These are phyloP conservation scores for Opisthograptis luteolata DNA, from an alignment of 2,888 invertebrate species.

Conservation along the genomic window DNA sequence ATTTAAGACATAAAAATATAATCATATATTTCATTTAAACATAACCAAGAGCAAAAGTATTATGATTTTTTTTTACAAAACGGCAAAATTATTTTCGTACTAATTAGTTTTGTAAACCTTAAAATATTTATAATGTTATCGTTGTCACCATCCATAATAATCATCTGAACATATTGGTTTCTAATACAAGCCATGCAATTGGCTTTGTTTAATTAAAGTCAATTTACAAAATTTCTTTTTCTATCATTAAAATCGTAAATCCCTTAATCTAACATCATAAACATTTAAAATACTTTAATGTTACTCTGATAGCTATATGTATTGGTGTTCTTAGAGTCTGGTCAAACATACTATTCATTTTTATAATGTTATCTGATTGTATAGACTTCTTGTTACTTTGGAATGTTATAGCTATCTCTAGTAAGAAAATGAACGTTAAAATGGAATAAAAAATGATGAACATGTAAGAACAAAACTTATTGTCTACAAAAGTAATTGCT, in stretches of 20 bases:
- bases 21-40: conserved; percentile 34
- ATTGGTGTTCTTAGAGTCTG: conserved; percentile 25
- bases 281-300: conserved; percentile 28
- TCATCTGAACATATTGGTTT: conserved; percentile 4
- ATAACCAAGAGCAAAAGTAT: conserved; percentile 35
- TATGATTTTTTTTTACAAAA: conserved; percentile 14
- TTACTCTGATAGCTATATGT: conserved; percentile 44
- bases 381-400: conserved; percentile 45
- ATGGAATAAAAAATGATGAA: conserved; percentile 42
- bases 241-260: conserved; percentile 21
- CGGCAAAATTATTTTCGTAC: conserved; percentile 17
- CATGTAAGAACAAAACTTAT: conserved; percentile 54
- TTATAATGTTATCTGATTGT: conserved; percentile 22
- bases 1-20: conserved; percentile 28
- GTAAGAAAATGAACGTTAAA: conserved; percentile 38
- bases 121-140: conserved; percentile 24
- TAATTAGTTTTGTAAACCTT: conserved; percentile 24
- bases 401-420: conserved; percentile 64
- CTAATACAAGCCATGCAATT: conserved; percentile 18
- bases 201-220: conserved; percentile 16
- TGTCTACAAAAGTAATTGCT: conserved; percentile 59
- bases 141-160: conserved; percentile 3
- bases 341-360: conserved; percentile 25
- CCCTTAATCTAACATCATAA: conserved; percentile 30
- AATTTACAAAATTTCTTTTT: conserved; percentile 30